phyloP scores from a whole-genome alignment of 2,888 invertebrate species.

The Drosophila basisetae region DNA sequence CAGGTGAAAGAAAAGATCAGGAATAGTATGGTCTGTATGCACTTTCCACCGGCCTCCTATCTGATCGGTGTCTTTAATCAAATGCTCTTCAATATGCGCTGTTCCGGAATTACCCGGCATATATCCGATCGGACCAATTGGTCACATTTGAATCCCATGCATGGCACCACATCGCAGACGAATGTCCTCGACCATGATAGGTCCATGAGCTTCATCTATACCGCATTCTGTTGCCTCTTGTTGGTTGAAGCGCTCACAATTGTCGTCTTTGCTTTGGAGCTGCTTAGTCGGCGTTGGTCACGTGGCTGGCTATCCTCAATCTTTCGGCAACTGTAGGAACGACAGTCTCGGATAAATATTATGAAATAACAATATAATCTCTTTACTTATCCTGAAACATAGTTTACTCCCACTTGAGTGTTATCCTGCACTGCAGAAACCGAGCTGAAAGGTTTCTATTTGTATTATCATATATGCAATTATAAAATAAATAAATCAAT shows the following conservation, averaged over 20 bases:
- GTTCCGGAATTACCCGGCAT: constrained; percentile 53
- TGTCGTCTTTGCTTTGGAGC: constrained; percentile 50
- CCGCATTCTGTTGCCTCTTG: constrained; percentile 48
- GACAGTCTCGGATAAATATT: neutral
- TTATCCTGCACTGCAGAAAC: neutral
- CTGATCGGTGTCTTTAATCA: constrained; percentile 26
- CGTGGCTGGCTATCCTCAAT: constrained; percentile 19
- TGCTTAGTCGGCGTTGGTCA: constrained; percentile 18
- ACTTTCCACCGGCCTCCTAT: constrained; percentile 59
- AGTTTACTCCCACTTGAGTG: neutral
- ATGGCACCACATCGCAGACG: neutral
- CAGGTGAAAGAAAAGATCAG: constrained; percentile 31
- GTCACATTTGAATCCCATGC: neutral
- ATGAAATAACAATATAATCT: neutral
- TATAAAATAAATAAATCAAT: neutral
- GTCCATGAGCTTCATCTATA: constrained; percentile 52
- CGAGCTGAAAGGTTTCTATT: neutral
- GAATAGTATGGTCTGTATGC: constrained; percentile 61
- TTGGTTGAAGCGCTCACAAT: constrained; percentile 17
- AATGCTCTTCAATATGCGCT: constrained; percentile 51
- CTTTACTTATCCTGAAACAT: neutral
- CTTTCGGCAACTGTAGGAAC: constrained; percentile 18
- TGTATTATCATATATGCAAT: neutral
- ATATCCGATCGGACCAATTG: constrained; percentile 15
- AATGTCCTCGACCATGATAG: constrained; percentile 10